Percentiles rank a stretch among this genome's conserved stretches.
phyloP scores from a whole-genome alignment of 2,888 invertebrate species.

The Aleiodes leptofemur region DNA sequence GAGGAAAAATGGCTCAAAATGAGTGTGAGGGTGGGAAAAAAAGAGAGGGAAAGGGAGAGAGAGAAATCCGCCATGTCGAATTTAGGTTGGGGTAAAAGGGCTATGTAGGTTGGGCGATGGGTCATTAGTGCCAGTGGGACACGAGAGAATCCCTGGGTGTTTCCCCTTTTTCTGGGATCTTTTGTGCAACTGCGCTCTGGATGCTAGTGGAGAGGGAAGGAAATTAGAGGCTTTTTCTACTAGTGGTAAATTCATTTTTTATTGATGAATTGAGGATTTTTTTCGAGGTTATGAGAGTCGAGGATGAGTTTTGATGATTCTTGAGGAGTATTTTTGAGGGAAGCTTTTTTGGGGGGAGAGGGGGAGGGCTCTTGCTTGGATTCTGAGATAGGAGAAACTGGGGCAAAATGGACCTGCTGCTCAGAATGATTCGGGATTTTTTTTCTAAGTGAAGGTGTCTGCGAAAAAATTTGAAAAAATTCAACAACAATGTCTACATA shows the following conservation, averaged over 20 bases:
- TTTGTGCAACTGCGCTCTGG: not conserved
- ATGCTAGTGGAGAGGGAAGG: not conserved
- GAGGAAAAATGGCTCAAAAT: not conserved
- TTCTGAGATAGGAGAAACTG: too few relatives aligned
- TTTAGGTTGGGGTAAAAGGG: conserved; percentile 27
- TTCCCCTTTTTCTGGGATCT: conserved; percentile 32
- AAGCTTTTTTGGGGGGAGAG: too few relatives aligned
- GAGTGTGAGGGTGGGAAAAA: not conserved
- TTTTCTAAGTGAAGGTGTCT: too few relatives aligned
- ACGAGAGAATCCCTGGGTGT: conserved; percentile 63
- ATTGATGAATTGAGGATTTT: too few relatives aligned
- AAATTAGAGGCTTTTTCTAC: not conserved
- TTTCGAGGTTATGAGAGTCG: too few relatives aligned
- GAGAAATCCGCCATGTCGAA: conserved; percentile 2
- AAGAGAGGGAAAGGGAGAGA: conserved; percentile 48
- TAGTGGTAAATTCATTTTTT: not conserved
- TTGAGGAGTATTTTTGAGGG: too few relatives aligned
- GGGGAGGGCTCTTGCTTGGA: too few relatives aligned
- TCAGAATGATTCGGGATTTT: too few relatives aligned
- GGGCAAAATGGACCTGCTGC: too few relatives aligned
- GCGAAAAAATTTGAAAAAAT: too few relatives aligned
- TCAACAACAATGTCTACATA: too few relatives aligned
- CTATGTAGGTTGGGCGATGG: conserved; percentile 38
- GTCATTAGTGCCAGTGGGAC: conserved; percentile 72
- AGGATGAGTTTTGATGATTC: too few relatives aligned